A percentile compares a stretch with the other conserved stretches of the same genome.
These are phyloP conservation scores for Deroptyus accipitrinus DNA, from an alignment of 2,113 vertebrate genomes.

Conservation along the genomic window DNA sequence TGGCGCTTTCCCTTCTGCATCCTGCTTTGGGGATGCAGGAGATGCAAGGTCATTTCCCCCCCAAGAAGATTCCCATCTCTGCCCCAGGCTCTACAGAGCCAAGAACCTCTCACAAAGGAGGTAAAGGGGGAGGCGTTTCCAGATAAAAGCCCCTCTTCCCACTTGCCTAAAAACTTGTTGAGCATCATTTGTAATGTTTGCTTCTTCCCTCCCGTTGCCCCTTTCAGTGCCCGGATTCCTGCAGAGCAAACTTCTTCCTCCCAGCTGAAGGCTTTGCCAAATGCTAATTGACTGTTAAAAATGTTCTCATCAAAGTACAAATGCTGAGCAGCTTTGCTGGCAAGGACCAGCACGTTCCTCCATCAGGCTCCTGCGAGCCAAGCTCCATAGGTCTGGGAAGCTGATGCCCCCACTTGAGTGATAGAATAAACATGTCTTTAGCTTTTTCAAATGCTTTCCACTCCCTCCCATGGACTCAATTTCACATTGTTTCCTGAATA, in stretches of 20 bases:
- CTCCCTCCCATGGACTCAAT: not conserved
- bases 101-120: not conserved
- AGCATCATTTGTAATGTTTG: not conserved
- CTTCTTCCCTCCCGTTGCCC: not conserved
- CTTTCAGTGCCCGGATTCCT: not conserved
- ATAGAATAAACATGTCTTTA: constrained; percentile 5
- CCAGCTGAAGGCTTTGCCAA: constrained; percentile 36
- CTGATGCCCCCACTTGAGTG: not conserved
- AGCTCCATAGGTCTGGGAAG: constrained; percentile 2
- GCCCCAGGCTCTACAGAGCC: not conserved
- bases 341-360: not conserved
- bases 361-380: constrained; percentile 16
- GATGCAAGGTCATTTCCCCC: not conserved
- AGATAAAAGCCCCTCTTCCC: not conserved
- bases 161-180: not conserved
- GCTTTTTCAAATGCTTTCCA: not conserved
- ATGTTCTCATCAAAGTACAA: constrained; percentile 48
- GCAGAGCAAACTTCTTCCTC: not conserved
- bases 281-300: constrained; percentile 63
- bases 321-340: constrained; percentile 12
- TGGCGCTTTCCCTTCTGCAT: not conserved
- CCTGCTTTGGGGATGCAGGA: not conserved
- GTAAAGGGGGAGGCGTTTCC: not conserved
- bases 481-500: not conserved
- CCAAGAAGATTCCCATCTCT: not conserved